A percentile compares a stretch with the other conserved stretches of the same genome.
These are phyloP conservation scores for Tricholaema leucomelas DNA, from an alignment of 2,113 vertebrate genomes.

Conservation along the genomic window DNA sequence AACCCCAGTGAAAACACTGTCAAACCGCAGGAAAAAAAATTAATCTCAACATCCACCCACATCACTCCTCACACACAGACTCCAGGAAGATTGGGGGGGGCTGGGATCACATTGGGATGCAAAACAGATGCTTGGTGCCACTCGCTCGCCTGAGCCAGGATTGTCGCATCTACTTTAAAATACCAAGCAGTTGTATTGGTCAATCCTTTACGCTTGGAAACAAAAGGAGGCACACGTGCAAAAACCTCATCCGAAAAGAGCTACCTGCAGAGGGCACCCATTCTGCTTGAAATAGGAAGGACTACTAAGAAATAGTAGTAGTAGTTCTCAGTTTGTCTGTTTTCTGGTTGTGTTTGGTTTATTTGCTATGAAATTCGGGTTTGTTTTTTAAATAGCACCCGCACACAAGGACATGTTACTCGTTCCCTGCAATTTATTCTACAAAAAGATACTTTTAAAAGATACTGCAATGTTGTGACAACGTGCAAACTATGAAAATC, in stretches of 20 bases:
- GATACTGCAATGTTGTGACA: background rate
- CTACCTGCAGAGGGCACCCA: slow-evolving; percentile 60
- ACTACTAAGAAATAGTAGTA: background rate
- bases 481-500: background rate
- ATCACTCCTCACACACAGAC: background rate
- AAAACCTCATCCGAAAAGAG: background rate
- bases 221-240: background rate
- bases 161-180: background rate
- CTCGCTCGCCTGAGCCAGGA: background rate
- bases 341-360: background rate
- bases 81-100: rapidly evolving
- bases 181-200: background rate
- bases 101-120: background rate
- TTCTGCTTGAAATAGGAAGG: background rate
- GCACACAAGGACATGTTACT: background rate
- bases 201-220: background rate
- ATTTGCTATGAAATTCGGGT: background rate
- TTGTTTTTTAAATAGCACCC: background rate
- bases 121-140: background rate
- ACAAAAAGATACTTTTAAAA: background rate
- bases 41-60: background rate
- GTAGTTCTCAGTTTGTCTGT: background rate
- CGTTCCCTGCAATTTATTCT: background rate
- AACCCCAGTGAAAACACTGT: background rate
- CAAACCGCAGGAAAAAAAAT: background rate